Evolutionary conservation across 2,113 vertebrate species (phyloP).

Genomic region (Pangasianodon hypophthalmus): DNA sequence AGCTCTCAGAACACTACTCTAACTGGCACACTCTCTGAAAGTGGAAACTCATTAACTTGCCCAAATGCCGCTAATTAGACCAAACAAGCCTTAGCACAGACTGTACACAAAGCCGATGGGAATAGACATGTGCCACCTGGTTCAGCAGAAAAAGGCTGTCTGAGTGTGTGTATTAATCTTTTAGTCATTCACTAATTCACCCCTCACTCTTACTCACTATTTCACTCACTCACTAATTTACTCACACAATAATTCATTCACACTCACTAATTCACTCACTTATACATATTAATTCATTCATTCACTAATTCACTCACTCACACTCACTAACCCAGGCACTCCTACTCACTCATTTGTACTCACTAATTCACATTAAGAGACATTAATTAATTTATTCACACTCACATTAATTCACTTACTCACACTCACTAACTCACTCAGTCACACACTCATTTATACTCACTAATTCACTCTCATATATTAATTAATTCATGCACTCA

Average conservation of each 20-base stretch:
- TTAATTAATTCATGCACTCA: too few relatives aligned
- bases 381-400: too few relatives aligned
- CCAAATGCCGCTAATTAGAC: neutral
- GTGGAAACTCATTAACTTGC: conserved; percentile 6
- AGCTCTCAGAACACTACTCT: neutral
- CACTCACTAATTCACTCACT: neutral
- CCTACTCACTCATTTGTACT: too few relatives aligned
- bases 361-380: too few relatives aligned
- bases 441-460: too few relatives aligned
- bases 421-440: neutral
- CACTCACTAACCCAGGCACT: too few relatives aligned
- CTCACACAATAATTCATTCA: neutral
- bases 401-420: too few relatives aligned
- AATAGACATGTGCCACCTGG: neutral
- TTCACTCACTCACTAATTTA: neutral
- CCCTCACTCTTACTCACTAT: neutral
- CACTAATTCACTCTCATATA: too few relatives aligned
- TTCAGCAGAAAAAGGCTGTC: neutral
- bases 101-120: neutral
- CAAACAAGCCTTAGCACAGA: neutral
- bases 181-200: neutral
- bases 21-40: neutral
- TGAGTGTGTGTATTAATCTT: neutral
- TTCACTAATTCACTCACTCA: neutral
- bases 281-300: neutral